Evolutionary conservation across 2,113 vertebrate genomes (phyloP), one percentile per base, ranked within the genome.

Genomic region (Zosterops japonicus): DNA sequence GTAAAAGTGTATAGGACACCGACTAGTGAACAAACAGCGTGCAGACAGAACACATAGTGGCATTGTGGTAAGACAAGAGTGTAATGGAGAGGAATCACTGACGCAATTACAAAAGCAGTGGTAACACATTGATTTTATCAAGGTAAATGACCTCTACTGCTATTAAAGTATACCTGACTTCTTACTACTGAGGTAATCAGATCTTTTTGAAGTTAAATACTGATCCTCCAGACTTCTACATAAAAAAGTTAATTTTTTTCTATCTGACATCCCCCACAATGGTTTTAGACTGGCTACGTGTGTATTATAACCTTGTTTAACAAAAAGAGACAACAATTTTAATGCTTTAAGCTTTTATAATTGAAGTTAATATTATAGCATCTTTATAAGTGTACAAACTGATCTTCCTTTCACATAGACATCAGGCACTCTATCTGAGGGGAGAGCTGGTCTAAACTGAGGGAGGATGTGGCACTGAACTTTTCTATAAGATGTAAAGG

Each of bases 81-180:
- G 90, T 49, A 78, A 74, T 44, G 69, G 87, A 94, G 63, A 82
- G 47, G 83, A 97, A 29, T 75, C 71, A 92, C 83, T 96, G 95
- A 94, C 59, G 83, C 88, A 95, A 90, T 84, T 92, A 69, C 70
- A 93, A 90, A 92, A 90, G 72, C 79, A 89, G 82, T 29, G 21
- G 67, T 47, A 55, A 65, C 55, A 49, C 68, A 80, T 35, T 82
- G 90, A 87, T 94, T 84, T 96, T 82, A 57, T 81, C 81, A 83
- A 90, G 71, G 76, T 94, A 55, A 64, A 0, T 82, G 90, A 94
- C 72, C 55, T 91, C 55, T 61, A 22, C 47, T 65, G 50, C 78
- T 89, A 80, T 50, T 92, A 61, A 95, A 91, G 61, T 57, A 69
- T 90, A 68, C 71, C 75, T 79, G 63, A 56, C 50, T 87, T 88